These are phyloP conservation scores for Baccha elongata DNA, from an alignment of 2,888 invertebrate genomes.

Conservation along the genomic window DNA sequence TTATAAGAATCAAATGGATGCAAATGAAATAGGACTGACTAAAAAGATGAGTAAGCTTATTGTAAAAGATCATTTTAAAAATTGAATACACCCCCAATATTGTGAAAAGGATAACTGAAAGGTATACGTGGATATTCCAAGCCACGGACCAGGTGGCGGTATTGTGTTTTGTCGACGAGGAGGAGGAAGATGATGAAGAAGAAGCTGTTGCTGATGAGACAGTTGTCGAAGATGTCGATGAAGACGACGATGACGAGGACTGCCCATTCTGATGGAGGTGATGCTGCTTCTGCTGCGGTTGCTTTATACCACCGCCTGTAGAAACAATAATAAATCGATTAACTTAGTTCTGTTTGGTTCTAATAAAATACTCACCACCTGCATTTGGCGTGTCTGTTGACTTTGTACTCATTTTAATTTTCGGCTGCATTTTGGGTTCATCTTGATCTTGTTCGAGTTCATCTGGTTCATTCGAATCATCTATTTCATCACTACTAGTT, in stretches of 20 bases:
- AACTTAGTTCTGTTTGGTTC: no score
- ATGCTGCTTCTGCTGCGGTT: conserved; percentile 57
- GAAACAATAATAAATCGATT: no score
- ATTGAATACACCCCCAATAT: conserved; percentile 92
- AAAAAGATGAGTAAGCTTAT: conserved; percentile 92
- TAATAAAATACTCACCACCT: conserved; percentile 49
- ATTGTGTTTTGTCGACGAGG: conserved; percentile 72
- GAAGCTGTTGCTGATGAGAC: conserved; percentile 58
- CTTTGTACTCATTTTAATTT: conserved; percentile 76
- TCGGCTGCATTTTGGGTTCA: conserved; percentile 76
- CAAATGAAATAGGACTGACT: conserved; percentile 94
- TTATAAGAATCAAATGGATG: conserved; percentile 91
- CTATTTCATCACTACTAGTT: conserved; percentile 42
- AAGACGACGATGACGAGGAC: conserved; percentile 46
- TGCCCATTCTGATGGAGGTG: conserved; percentile 57
- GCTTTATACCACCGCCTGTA: conserved; percentile 51
- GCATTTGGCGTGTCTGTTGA: conserved; percentile 72
- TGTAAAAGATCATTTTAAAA: conserved; percentile 92
- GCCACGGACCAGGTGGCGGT: conserved; percentile 89
- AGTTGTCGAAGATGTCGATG: conserved; percentile 74
- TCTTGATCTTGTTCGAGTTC: conserved; percentile 69
- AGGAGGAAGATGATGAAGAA: conserved; percentile 68
- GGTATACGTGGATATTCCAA: conserved; percentile 95
- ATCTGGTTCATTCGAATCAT: conserved; percentile 53
- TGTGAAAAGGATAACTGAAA: conserved; percentile 92